Evolutionary conservation across 2,113 vertebrate species (phyloP).

Genomic region (Tichodroma muraria): DNA sequence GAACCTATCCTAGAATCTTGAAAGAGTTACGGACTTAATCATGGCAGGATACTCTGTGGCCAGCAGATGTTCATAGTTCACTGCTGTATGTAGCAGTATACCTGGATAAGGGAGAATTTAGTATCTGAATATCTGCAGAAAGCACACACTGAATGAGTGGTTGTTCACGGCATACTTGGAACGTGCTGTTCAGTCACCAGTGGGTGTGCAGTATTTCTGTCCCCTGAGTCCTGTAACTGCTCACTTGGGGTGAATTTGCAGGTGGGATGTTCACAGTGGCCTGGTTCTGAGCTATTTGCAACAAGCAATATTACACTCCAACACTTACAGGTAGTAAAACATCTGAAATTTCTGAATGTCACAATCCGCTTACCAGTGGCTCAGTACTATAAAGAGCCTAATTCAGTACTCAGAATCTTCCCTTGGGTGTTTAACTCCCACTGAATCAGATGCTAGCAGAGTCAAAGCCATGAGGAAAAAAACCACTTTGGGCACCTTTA

Average conservation of each 20-base stretch:
- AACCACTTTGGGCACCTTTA: neutral
- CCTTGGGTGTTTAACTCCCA: neutral
- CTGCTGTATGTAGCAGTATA: neutral
- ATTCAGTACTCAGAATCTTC: neutral
- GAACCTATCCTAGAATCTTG: neutral
- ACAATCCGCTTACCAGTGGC: neutral
- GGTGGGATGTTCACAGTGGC: neutral
- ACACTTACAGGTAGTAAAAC: neutral
- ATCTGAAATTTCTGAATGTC: neutral
- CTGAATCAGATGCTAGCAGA: neutral
- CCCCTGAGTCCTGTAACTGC: neutral
- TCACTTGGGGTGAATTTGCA: neutral
- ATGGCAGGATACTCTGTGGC: neutral
- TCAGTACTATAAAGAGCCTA: neutral
- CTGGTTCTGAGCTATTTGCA: neutral
- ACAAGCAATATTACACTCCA: neutral
- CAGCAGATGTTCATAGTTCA: neutral
- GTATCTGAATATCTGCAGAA: neutral
- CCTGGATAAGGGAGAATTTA: neutral
- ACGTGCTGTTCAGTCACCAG: neutral
- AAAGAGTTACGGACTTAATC: neutral
- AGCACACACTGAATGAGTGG: neutral
- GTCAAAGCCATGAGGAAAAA: neutral
- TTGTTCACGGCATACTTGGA: neutral
- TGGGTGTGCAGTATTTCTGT: neutral